Evolutionary conservation across 1,140 invertebrate genomes (phyloP).

Genomic region (Alviniconcha marisindica): DNA sequence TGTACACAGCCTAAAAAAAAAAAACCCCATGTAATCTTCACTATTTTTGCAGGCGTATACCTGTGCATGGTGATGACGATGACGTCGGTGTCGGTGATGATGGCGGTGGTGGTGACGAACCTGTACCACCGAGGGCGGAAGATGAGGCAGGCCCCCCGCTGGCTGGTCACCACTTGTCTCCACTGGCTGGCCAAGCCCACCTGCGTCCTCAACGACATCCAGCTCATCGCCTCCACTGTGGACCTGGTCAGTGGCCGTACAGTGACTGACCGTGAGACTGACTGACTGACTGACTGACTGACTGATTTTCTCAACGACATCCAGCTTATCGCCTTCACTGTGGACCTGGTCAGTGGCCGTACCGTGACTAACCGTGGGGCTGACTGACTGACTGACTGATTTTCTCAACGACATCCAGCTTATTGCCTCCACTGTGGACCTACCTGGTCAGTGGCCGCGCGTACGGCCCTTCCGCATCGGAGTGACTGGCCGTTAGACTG

Average conservation of each 20-base stretch:
- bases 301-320: neutral
- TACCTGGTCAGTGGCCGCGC: too few species aligned
- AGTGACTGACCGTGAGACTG: neutral
- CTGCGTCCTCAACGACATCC: slow-evolving; percentile 66
- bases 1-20: too few species aligned
- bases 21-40: too few species aligned
- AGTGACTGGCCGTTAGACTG: too few species aligned
- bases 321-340: neutral
- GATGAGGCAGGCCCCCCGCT: slow-evolving; percentile 64
- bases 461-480: too few species aligned
- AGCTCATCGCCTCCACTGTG: slow-evolving; percentile 65
- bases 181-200: slow-evolving; percentile 63
- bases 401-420: too few species aligned
- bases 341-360: neutral
- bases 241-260: slow-evolving; percentile 55
- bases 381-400: too few species aligned
- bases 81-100: slow-evolving; percentile 74
- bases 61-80: slow-evolving; percentile 75
- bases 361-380: too few species aligned
- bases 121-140: slow-evolving; percentile 71
- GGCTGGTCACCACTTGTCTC: slow-evolving; percentile 62
- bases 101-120: slow-evolving; percentile 75
- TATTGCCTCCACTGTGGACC: too few species aligned
- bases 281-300: neutral
- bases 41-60: slow-evolving; percentile 75